Conservation (phyloP, 2,113 vertebrate species). For the Trogon melanurus region DNA sequence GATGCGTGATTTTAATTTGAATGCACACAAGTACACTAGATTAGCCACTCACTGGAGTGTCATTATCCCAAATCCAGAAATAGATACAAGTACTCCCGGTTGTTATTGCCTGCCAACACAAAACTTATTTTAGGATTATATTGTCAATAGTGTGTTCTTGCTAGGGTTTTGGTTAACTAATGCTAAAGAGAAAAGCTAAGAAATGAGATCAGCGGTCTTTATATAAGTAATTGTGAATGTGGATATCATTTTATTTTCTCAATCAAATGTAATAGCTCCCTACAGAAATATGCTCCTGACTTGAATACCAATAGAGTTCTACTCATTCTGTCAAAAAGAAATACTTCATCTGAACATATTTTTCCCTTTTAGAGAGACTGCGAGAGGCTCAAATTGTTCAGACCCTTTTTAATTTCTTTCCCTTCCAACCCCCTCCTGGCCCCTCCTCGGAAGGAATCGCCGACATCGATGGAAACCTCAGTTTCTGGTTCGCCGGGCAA, state of each 20-base stretch:
- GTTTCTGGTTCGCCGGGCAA: background rate
- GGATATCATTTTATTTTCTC: conserved; percentile 64
- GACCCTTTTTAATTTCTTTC: background rate
- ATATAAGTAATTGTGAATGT: conserved; percentile 63
- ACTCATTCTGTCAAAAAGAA: conserved; percentile 3
- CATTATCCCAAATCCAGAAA: conserved; percentile 51
- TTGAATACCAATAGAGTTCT: conserved; percentile 46
- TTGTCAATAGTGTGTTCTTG: conserved; percentile 46
- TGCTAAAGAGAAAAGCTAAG: conserved; percentile 32
- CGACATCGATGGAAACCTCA: fast-evolving
- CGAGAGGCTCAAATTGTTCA: background rate
- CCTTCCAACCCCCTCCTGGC: background rate
- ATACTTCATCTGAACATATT: background rate
- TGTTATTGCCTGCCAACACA: conserved; percentile 52
- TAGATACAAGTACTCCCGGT: conserved; percentile 36
- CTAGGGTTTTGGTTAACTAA: conserved; percentile 63
- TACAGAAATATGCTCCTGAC: conserved; percentile 41
- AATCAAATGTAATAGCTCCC: conserved; percentile 52
- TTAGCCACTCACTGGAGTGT: conserved; percentile 25
- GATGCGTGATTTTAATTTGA: background rate
- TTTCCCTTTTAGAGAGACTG: background rate
- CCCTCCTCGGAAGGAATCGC: background rate
- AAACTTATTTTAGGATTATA: conserved; percentile 63
- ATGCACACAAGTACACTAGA: background rate
- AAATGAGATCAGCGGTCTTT: conserved; percentile 63